These are phyloP conservation scores for Hiodon alosoides DNA, from an alignment of 2,113 vertebrate species.

Conservation along the genomic window DNA sequence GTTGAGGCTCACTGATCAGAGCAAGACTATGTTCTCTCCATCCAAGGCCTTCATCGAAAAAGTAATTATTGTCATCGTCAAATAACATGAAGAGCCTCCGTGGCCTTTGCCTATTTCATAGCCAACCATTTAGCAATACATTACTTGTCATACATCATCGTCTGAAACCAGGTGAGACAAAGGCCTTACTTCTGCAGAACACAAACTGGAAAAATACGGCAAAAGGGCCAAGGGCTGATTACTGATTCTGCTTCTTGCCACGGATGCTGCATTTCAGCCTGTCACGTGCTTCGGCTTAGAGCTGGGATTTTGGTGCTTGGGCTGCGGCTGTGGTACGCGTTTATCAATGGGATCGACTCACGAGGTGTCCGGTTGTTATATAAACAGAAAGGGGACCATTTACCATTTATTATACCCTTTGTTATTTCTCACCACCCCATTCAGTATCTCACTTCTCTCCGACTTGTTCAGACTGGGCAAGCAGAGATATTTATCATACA, in stretches of 20 bases:
- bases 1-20: too few relatives aligned
- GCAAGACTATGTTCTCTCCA: background rate
- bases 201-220: background rate
- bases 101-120: background rate
- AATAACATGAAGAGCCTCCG: too few relatives aligned
- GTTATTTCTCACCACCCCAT: background rate
- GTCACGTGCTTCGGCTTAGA: too few relatives aligned
- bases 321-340: background rate
- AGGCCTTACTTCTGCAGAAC: background rate
- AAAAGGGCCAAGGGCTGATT: background rate
- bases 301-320: background rate
- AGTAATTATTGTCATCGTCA: too few relatives aligned
- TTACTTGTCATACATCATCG: constrained; percentile 4
- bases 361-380: background rate
- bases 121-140: background rate
- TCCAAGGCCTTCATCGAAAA: background rate
- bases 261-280: too few relatives aligned
- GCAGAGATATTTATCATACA: constrained; percentile 50
- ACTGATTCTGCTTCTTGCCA: background rate
- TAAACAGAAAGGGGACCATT: background rate
- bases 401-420: background rate
- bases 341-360: too few relatives aligned
- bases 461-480: constrained; percentile 33
- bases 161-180: constrained; percentile 11
- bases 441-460: background rate